These are phyloP conservation scores for Drosophila sordidula DNA, from an alignment of 2,888 invertebrate species.

Conservation along the genomic window DNA sequence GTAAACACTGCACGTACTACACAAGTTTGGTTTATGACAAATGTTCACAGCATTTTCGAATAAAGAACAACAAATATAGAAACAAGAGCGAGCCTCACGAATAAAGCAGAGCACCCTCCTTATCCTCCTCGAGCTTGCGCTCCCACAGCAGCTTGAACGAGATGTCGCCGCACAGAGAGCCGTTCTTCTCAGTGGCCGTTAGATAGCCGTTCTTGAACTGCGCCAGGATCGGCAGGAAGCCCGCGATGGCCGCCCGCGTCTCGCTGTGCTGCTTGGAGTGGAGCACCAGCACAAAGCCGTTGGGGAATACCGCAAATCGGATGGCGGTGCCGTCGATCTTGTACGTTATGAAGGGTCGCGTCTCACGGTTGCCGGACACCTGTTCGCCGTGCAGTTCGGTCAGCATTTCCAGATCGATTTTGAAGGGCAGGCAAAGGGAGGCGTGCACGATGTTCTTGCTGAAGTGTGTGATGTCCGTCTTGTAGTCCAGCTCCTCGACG, in stretches of 20 bases:
- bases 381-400: constrained; percentile 26
- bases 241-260: constrained; percentile 50
- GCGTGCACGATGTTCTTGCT: constrained; percentile 56
- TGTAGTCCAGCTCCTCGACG: constrained; percentile 56
- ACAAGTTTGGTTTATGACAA: constrained; percentile 78
- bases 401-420: constrained; percentile 49
- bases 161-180: constrained; percentile 42
- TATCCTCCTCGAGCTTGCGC: constrained; percentile 56
- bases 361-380: constrained; percentile 29
- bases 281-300: constrained; percentile 58
- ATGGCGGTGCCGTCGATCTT: constrained; percentile 34
- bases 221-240: constrained; percentile 55
- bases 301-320: constrained; percentile 60
- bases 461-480: constrained; percentile 38
- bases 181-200: constrained; percentile 41
- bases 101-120: constrained; percentile 50
- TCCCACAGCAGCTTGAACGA: constrained; percentile 66
- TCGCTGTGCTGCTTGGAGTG: constrained; percentile 55
- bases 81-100: constrained; percentile 25
- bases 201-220: constrained; percentile 50
- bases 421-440: constrained; percentile 65
- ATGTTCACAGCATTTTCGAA: constrained; percentile 58
- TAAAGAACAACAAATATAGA: constrained; percentile 13
- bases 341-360: constrained; percentile 59
- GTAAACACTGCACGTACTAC: constrained; percentile 76